A percentile compares a stretch with the other conserved stretches of the same genome.
phyloP scores from a whole-genome alignment of 2,888 invertebrate genomes.

The Myopa tessellatipennis region DNA sequence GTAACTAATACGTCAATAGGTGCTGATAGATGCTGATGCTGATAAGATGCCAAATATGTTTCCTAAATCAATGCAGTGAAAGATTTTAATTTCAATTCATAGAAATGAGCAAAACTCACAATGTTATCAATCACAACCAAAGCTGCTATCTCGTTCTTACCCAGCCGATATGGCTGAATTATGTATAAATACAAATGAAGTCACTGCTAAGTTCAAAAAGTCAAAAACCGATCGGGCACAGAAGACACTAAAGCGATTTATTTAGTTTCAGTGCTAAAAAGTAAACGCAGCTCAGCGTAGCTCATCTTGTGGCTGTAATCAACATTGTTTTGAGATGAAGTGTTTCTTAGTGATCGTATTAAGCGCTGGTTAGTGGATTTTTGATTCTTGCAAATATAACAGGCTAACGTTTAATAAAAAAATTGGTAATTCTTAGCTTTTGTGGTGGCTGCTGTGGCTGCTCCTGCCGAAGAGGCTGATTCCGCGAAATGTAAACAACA shows the following conservation, averaged over 20 bases:
- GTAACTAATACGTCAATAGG: not conserved
- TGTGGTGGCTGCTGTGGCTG: constrained; percentile 32
- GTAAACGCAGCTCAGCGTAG: not conserved
- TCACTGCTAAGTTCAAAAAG: constrained; percentile 36
- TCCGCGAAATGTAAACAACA: constrained; percentile 31
- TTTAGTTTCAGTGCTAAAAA: constrained; percentile 12
- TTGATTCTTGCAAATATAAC: not conserved
- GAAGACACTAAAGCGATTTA: not conserved
- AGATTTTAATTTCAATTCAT: constrained; percentile 20
- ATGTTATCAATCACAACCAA: constrained; percentile 23
- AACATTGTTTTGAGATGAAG: constrained; percentile 11
- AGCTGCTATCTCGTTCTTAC: constrained; percentile 9
- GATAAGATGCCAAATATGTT: not conserved
- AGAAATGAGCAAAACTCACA: constrained; percentile 25
- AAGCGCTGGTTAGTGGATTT: constrained; percentile 16
- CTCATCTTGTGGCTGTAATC: not conserved
- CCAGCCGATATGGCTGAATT: not conserved
- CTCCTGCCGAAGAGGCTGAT: constrained; percentile 30
- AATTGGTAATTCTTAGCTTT: not conserved
- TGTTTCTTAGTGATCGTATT: constrained; percentile 13
- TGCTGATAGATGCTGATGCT: not conserved
- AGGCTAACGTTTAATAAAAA: not conserved
- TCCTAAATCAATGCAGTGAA: constrained; percentile 2
- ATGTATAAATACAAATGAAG: constrained; percentile 39
- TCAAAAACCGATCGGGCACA: constrained; percentile 21